Percentiles rank a stretch among this genome's conserved stretches.
These are phyloP conservation scores for Cladopsammia gracilis DNA, from an alignment of 64 coral and sea anemone genomes.

Conservation along the genomic window DNA sequence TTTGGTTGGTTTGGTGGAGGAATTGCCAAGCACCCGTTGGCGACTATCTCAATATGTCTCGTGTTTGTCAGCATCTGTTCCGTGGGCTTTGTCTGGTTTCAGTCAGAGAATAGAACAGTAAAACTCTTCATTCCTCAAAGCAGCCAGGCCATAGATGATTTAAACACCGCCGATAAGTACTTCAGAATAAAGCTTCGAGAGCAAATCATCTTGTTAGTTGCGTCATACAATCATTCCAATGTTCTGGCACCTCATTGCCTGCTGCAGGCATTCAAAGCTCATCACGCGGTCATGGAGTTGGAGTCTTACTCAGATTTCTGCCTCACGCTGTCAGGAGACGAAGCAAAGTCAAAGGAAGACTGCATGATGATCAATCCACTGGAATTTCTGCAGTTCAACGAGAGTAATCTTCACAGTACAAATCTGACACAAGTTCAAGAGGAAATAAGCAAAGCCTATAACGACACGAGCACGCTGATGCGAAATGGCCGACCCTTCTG, in stretches of 20 bases:
- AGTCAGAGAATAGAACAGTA: slow-evolving; percentile 82
- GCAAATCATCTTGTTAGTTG: slow-evolving; percentile 46
- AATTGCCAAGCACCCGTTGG: slow-evolving; percentile 57
- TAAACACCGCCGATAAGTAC: slow-evolving; percentile 63
- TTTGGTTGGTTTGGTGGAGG: slow-evolving; percentile 65
- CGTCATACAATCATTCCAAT: slow-evolving; percentile 20
- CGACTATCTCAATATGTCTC: slow-evolving; percentile 46
- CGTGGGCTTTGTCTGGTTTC: slow-evolving; percentile 67
- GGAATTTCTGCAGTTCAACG: slow-evolving; percentile 69
- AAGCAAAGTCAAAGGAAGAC: neutral
- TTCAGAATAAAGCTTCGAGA: slow-evolving; percentile 53
- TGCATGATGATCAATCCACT: slow-evolving; percentile 72
- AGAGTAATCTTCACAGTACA: slow-evolving; percentile 34
- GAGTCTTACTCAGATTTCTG: slow-evolving; percentile 55
- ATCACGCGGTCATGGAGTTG: slow-evolving; percentile 16
- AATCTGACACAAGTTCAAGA: slow-evolving; percentile 32
- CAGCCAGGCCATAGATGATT: slow-evolving; percentile 84
- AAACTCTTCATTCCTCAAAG: slow-evolving; percentile 84
- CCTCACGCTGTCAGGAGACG: slow-evolving; percentile 9
- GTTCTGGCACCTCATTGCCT: slow-evolving; percentile 62
- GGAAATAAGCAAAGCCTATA: slow-evolving; percentile 7
- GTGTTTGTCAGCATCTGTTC: slow-evolving; percentile 34
- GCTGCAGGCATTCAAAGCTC: slow-evolving; percentile 47
- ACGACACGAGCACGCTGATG: slow-evolving; percentile 4
- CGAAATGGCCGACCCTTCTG: slow-evolving; percentile 56